Evolutionary conservation across 2,113 vertebrate species (phyloP), one percentile per base, ranked within the genome.

Genomic region (Rhinolophus sinicus): DNA sequence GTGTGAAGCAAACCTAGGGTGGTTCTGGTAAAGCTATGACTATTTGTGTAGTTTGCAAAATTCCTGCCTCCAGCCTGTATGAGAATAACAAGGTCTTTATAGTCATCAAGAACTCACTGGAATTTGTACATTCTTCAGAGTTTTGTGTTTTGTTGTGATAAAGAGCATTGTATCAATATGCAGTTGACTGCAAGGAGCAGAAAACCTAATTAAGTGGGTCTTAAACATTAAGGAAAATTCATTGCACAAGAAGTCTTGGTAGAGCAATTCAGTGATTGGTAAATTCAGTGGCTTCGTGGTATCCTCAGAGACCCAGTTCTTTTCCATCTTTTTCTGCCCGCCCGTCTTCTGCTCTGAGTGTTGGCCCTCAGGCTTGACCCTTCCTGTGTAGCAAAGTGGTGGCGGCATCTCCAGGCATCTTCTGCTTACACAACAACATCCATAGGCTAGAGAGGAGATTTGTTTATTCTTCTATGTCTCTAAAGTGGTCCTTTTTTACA

Each of bases 41-140:
- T 93, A 88, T 97, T 73, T 85, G 93, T 84, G 9, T 56, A 30
- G 58, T 84, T 56, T 92, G 94, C 95, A 64, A 33, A 97, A 97
- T 97, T 90, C 80, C 96, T 92, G 80, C 97, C 96, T 97, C 89
- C 94, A 72, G 94, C 69, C 30, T 47, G 2, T 30, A 2, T 3
- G 58, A 92, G 92, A 97, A 95, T 26, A 97, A 95, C 89, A 88
- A 80, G 54, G 44, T 52, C 95, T 97, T 95, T 97, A 64, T 92
- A 47, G 64, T 52, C 54, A 2, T 64, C 56, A 22, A 1, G 47
- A 94, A 67, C 28, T 76, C 65, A 30, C 54, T 94, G 90, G 89
- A 73, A 93, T 96, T 13, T 54, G 83, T 84, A 88, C 94, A 97
- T 96, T 97, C 94, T 96, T 93, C 40, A 35, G 69, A 50, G 33